These are phyloP conservation scores for Platysteira castanea DNA, from an alignment of 2,113 vertebrate species.

Conservation along the genomic window DNA sequence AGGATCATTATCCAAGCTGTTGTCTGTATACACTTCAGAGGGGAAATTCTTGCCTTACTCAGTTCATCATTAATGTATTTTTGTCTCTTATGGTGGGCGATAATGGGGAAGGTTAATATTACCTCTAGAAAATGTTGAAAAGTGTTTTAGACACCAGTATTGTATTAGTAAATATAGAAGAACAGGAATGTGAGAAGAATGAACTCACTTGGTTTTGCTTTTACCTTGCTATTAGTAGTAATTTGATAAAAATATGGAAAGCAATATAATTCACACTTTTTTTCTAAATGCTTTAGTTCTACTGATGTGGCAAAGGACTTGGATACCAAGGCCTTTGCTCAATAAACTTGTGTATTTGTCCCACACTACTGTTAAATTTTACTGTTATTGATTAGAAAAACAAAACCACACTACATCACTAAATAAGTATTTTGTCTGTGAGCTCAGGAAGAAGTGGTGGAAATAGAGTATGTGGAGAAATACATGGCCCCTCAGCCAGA, in stretches of 20 bases:
- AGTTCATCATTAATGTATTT: background rate
- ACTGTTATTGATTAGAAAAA: background rate
- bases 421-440: slow-evolving; percentile 8
- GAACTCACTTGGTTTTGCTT: background rate
- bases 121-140: background rate
- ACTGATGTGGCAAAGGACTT: background rate
- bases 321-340: background rate
- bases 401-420: background rate
- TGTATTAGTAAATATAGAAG: background rate
- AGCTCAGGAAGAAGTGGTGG: slow-evolving; percentile 93
- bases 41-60: background rate
- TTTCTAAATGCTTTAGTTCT: background rate
- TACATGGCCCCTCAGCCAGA: slow-evolving; percentile 92
- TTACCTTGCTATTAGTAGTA: background rate
- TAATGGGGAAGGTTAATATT: background rate
- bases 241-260: background rate
- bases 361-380: background rate
- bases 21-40: background rate
- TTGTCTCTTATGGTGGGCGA: background rate
- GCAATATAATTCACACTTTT: background rate
- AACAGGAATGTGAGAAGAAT: background rate
- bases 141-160: background rate
- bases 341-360: background rate
- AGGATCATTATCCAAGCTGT: background rate
- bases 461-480: slow-evolving; percentile 92